Evolutionary conservation across 2,888 invertebrate genomes (phyloP).

Genomic region (Noctua janthe): DNA sequence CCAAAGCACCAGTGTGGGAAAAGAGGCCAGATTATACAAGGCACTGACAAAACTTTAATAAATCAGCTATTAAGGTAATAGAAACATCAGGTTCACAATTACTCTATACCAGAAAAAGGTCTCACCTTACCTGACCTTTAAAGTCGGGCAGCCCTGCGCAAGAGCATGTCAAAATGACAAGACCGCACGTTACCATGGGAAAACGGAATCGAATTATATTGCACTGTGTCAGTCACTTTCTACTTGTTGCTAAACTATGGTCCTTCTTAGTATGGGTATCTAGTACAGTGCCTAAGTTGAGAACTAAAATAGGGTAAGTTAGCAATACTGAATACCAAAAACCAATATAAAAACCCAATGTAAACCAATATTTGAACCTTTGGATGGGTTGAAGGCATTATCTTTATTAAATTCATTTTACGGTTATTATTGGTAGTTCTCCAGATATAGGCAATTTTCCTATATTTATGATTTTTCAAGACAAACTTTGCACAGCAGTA

Average conservation of each 20-base stretch:
- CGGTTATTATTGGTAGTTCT: too few species aligned
- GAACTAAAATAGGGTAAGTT: not conserved
- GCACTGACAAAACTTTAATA: not conserved
- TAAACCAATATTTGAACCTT: not conserved
- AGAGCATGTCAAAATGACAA: conserved; percentile 40
- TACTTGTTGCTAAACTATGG: conserved; percentile 28
- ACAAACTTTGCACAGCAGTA: not conserved
- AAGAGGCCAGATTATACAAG: not conserved
- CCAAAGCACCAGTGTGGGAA: not conserved
- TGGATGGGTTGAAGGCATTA: not conserved
- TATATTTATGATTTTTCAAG: not conserved
- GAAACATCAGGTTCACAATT: not conserved
- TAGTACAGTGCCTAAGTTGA: conserved; percentile 28
- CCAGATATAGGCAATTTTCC: too few species aligned
- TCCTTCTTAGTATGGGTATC: conserved; percentile 19
- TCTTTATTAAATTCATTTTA: too few species aligned
- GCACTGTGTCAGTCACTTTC: conserved; percentile 44
- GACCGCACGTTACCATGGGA: conserved; percentile 38
- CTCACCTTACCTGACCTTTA: conserved; percentile 17
- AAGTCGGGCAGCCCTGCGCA: conserved; percentile 37
- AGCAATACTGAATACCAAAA: not conserved
- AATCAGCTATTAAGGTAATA: not conserved
- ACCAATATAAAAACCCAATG: too few species aligned
- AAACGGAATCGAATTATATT: conserved; percentile 41
- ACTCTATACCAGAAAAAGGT: not conserved